phyloP scores from a whole-genome alignment of 2,797 vertebrate species.

The Pipistrellus pygmaeus region DNA sequence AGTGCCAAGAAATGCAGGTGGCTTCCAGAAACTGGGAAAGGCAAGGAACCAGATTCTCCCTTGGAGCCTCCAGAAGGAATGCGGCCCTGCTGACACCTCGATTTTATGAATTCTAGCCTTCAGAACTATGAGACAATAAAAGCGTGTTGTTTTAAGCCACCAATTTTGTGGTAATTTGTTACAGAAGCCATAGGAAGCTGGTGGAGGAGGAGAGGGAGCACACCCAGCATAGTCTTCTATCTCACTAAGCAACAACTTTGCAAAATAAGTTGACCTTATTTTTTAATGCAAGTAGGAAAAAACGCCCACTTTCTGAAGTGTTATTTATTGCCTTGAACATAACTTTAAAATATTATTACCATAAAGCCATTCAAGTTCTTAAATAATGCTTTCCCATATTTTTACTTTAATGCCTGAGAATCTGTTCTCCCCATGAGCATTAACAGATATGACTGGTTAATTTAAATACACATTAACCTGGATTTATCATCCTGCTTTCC shows the following conservation, averaged over 20 bases:
- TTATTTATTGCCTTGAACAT: constrained; percentile 14
- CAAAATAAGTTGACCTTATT: background rate
- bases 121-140: background rate
- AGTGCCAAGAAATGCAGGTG: background rate
- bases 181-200: background rate
- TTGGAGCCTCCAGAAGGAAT: background rate
- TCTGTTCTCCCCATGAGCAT: background rate
- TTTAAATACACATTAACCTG: background rate
- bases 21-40: background rate
- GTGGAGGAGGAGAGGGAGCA: background rate
- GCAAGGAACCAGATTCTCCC: background rate
- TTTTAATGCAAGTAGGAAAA: constrained; percentile 55
- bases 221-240: background rate
- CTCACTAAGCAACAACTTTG: constrained; percentile 15
- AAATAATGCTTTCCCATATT: background rate
- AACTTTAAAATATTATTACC: constrained; percentile 26
- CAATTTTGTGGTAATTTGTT: constrained; percentile 20
- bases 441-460: background rate
- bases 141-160: background rate
- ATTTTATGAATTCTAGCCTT: constrained; percentile 15
- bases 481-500: constrained; percentile 15
- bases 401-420: background rate
- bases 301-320: background rate
- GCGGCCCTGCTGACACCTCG: background rate
- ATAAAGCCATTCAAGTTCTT: constrained; percentile 24